Evolutionary conservation across 1,140 invertebrate species (phyloP).

Genomic region (Gonatopus flavifemur): DNA sequence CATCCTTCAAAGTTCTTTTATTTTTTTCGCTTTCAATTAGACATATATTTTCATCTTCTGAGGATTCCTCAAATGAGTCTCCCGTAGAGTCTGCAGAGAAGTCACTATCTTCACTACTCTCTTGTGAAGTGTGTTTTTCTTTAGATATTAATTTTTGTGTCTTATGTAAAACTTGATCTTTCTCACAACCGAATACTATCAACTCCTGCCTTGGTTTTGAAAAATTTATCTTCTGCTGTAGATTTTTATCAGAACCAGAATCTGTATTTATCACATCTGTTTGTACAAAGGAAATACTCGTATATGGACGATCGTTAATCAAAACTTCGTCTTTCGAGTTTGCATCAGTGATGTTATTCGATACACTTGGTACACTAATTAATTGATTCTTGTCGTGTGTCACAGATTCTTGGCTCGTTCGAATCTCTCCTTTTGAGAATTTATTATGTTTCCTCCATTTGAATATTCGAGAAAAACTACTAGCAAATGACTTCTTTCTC

Average conservation of each 20-base stretch:
- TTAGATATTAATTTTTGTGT: slow-evolving; percentile 30
- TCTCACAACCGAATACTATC: neutral
- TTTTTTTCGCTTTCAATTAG: slow-evolving; percentile 26
- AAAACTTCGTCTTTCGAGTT: no score
- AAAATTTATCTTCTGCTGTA: slow-evolving; percentile 16
- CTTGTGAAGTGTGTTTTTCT: slow-evolving; percentile 23
- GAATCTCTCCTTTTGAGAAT: neutral
- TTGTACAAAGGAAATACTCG: no score
- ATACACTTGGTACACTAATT: no score
- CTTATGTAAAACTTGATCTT: neutral
- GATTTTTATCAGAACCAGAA: slow-evolving; percentile 27
- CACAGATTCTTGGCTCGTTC: neutral
- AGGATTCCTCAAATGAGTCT: slow-evolving; percentile 37
- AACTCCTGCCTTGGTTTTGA: no score
- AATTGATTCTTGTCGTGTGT: no score
- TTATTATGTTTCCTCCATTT: slow-evolving; percentile 14
- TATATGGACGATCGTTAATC: no score
- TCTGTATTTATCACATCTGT: no score
- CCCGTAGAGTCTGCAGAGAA: slow-evolving; percentile 42
- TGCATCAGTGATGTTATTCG: no score
- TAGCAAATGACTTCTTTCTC: slow-evolving; percentile 33
- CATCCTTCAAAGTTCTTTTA: slow-evolving; percentile 34
- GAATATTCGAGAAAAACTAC: slow-evolving; percentile 25
- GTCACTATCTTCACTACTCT: slow-evolving; percentile 46
- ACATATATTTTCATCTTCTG: slow-evolving; percentile 33